Conservation (phyloP, 1,140 invertebrate species). For the Caenorhabditis brenneri region DNA sequence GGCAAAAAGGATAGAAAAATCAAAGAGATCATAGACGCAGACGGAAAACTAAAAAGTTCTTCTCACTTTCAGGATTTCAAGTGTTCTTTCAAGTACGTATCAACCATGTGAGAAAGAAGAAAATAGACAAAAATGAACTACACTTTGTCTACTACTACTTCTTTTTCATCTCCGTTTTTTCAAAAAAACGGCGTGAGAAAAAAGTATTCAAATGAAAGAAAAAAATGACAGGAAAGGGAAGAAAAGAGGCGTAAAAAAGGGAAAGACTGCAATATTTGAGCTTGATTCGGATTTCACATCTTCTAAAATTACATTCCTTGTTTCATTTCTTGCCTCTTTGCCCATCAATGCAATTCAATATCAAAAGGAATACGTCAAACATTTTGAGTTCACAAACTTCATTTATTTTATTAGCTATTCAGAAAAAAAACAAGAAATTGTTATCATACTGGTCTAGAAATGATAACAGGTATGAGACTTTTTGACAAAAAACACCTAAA, state of each 20-base stretch:
- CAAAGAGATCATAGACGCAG: background rate
- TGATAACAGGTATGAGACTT: no score
- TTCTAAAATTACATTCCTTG: constrained; percentile 32
- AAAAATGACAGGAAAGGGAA: background rate
- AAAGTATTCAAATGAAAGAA: constrained; percentile 7
- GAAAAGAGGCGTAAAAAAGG: constrained; percentile 11
- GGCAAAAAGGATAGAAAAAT: background rate
- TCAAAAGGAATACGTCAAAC: background rate
- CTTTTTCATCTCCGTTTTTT: background rate
- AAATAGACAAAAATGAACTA: background rate
- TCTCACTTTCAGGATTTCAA: constrained; percentile 34
- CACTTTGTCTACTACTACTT: constrained; percentile 20
- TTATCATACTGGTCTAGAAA: no score
- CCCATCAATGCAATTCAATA: constrained; percentile 18
- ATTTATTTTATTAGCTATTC: no score
- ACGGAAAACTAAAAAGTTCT: background rate
- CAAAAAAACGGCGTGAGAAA: constrained; percentile 3
- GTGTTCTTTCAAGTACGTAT: constrained; percentile 14
- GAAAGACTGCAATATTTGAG: constrained; percentile 28
- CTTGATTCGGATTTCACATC: constrained; percentile 39
- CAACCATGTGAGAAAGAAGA: background rate
- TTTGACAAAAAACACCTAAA: no score
- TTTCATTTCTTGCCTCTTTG: background rate
- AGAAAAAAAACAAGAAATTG: no score
- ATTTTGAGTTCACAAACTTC: no score